Evolutionary conservation across 2,888 invertebrate genomes (phyloP).

Genomic region (Uropetala carovei): DNA sequence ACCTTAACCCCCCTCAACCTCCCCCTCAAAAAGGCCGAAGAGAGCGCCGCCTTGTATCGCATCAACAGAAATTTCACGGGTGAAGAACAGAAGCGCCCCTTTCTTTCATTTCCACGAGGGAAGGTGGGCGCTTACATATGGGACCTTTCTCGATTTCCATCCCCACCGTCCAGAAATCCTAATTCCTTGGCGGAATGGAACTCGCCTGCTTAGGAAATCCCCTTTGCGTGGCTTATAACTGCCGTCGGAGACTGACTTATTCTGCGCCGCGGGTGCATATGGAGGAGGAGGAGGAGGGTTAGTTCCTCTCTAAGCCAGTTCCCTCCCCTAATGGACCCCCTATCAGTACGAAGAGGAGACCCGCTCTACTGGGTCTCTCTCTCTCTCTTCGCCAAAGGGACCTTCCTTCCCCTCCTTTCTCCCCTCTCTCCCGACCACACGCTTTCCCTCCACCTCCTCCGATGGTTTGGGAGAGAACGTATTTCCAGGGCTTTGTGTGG

Average conservation of each 20-base stretch:
- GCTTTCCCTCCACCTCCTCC: background rate
- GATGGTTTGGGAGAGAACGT: constrained; percentile 43
- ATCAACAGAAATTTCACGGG: too few species aligned
- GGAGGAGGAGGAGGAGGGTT: background rate
- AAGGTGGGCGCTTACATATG: too few species aligned
- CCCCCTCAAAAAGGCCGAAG: too few species aligned
- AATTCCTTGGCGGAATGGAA: background rate
- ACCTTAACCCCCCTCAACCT: too few species aligned
- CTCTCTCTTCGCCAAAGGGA: background rate
- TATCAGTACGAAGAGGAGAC: background rate
- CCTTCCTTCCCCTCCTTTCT: background rate
- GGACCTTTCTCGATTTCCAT: too few species aligned
- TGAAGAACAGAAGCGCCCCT: too few species aligned
- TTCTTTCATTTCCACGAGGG: too few species aligned
- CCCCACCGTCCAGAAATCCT: too few species aligned
- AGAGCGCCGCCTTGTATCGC: too few species aligned
- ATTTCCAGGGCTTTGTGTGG: constrained; percentile 53
- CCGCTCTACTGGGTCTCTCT: background rate
- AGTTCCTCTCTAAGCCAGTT: background rate
- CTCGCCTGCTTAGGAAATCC: background rate
- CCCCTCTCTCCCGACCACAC: background rate
- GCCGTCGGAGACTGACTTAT: background rate
- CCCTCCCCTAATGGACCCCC: background rate
- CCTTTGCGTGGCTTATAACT: background rate
- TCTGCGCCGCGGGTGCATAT: background rate